Conservation (phyloP, 2,888 invertebrate genomes). For the Idaea straminata region DNA sequence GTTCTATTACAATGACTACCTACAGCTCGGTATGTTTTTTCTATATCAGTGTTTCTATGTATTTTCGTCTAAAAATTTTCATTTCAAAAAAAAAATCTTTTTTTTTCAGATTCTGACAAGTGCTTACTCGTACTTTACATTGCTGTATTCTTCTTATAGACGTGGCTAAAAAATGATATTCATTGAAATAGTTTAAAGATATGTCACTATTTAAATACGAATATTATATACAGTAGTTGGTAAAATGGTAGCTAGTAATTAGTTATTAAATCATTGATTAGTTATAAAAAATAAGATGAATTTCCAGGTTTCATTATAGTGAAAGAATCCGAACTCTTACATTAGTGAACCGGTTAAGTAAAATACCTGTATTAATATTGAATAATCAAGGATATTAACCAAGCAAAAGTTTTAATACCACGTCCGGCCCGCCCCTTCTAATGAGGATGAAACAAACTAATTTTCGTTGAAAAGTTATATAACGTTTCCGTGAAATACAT, state of each 20-base stretch:
- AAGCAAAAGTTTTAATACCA: slow-evolving; percentile 1
- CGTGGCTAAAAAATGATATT: too few relatives aligned
- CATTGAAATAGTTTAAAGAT: too few relatives aligned
- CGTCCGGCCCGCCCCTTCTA: background rate
- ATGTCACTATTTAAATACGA: too few relatives aligned
- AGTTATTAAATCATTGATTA: background rate
- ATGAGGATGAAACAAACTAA: background rate
- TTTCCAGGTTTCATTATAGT: background rate
- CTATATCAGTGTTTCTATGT: background rate
- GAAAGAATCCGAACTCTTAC: background rate
- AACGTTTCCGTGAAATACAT: background rate
- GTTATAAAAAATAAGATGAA: background rate
- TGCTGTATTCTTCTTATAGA: slow-evolving; percentile 53
- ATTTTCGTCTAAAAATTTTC: too few relatives aligned
- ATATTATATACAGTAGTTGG: background rate
- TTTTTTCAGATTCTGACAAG: slow-evolving; percentile 62
- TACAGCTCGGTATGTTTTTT: slow-evolving; percentile 51
- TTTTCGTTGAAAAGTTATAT: background rate
- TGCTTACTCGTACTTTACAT: slow-evolving; percentile 62
- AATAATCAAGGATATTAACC: background rate
- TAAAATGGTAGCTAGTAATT: background rate
- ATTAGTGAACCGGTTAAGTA: slow-evolving; percentile 10
- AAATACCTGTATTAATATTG: background rate
- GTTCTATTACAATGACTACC: slow-evolving; percentile 57
- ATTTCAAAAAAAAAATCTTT: slow-evolving; percentile 9